These are phyloP conservation scores for Pachyseris speciosa DNA, from an alignment of 64 coral and sea anemone species.

Conservation along the genomic window DNA sequence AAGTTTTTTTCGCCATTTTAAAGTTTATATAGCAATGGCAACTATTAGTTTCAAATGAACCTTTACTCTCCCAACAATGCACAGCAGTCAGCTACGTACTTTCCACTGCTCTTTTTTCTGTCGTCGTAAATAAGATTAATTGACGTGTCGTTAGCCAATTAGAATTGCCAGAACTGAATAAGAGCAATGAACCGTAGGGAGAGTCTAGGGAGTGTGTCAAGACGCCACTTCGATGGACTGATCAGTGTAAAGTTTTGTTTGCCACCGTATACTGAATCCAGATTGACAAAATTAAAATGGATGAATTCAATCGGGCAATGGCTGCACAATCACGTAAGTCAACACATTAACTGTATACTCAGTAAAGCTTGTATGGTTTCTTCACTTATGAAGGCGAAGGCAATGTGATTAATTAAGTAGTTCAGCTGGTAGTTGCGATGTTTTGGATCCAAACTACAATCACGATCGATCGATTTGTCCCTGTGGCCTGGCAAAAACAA, in stretches of 20 bases:
- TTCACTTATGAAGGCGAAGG: background rate
- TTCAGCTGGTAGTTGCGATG: background rate
- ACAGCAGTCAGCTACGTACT: too few species aligned
- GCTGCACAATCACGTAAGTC: conserved; percentile 37
- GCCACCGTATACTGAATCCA: conserved; percentile 18
- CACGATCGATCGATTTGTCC: background rate
- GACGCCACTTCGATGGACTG: background rate
- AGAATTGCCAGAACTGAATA: conserved; percentile 40
- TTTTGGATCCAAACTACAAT: background rate
- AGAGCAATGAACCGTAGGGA: conserved; percentile 18
- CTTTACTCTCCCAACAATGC: too few species aligned
- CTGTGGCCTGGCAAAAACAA: background rate
- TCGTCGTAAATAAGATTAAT: too few species aligned
- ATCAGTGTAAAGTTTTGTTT: conserved; percentile 18
- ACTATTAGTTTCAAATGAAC: too few species aligned
- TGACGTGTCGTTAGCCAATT: too few species aligned
- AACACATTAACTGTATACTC: conserved; percentile 43
- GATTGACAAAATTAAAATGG: conserved; percentile 33
- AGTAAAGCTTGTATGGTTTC: background rate
- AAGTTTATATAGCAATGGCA: too few species aligned
- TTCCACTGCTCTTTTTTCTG: too few species aligned
- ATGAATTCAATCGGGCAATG: conserved; percentile 24
- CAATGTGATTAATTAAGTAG: background rate
- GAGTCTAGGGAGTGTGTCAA: conserved; percentile 24
- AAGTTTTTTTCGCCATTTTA: too few species aligned